Evolutionary conservation across 2,797 vertebrate genomes (phyloP), one percentile per base, ranked within the genome.

Genomic region (Capromys pilorides): DNA sequence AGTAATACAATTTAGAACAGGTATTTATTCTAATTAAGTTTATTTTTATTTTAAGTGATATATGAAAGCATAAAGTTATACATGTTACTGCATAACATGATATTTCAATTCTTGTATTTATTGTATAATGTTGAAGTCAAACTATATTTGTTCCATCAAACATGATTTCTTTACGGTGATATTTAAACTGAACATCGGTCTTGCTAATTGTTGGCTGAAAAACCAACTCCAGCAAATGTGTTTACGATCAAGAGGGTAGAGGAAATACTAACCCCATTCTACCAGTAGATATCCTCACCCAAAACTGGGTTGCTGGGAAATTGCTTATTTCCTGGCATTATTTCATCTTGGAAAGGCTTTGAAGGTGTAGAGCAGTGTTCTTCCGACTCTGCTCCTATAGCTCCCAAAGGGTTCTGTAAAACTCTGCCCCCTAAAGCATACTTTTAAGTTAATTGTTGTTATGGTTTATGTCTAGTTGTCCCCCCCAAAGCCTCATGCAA

Each of bases 371-470:
- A 86, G 49, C 33, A 64, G 0, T 6, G 21, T 41, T 82, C 73
- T 82, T 75, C 19, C 11, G 54, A 18, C 18, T 28, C 61, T 73
- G 10, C 41, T 94, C 57, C 71, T 82, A 1, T 57, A 19, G 10
- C 12, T 41, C 64, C 62, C 84, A 24, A 75, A 90, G 85, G 49
- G 77, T 8, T 86, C 45, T 62, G 1, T 91, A 59, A 89, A 85
- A 77, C 36, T 64, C 57, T 86, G 10, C 36, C 41, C 26, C 24
- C 41, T 33, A 86, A 51, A 69, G 28, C 73, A 81, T 26, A 67
- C 66, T 88, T 85, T 92, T 86, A 86, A 84, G 19, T 82, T 88
- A 49, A 66, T 59, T n/a, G n/a, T n/a, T n/a, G n/a, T n/a, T n/a
- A n/a, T n/a, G n/a, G n/a, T n/a, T n/a, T n/a, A n/a, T n/a, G n/a